Evolutionary conservation across 2,113 vertebrate genomes (phyloP).

Genomic region (Xiphias gladius): DNA sequence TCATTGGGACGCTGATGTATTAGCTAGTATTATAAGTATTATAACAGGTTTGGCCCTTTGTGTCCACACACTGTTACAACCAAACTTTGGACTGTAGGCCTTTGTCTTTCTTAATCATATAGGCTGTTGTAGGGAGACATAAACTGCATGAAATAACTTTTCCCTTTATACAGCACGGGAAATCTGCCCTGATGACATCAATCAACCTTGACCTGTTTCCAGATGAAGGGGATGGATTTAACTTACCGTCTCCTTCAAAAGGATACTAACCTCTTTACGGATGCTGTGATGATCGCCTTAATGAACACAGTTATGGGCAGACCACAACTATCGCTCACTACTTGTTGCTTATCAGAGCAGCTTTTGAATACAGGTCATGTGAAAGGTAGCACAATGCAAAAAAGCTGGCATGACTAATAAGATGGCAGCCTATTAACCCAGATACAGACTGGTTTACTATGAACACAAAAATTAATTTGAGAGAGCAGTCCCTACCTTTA

Average conservation of each 20-base stretch:
- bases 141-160: not conserved
- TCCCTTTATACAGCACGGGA: not conserved
- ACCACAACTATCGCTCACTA: not conserved
- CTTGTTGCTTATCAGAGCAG: not conserved
- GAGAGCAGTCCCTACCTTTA: not conserved
- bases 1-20: not conserved
- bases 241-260: not conserved
- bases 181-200: not conserved
- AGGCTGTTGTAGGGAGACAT: not conserved
- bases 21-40: not conserved
- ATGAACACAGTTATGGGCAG: not conserved
- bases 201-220: not conserved
- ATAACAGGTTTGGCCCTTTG: not conserved
- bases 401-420: no score
- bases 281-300: not conserved
- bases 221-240: slow-evolving; percentile 1
- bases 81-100: slow-evolving; percentile 8
- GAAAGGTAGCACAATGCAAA: not conserved
- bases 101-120: not conserved
- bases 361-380: slow-evolving; percentile 1
- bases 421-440: not conserved
- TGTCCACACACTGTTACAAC: not conserved
- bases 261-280: not conserved
- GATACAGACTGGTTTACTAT: not conserved
- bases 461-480: not conserved